Conservation (phyloP, 53 echinoderm and acorn worm species). For the Glandiceps talaboti region DNA sequence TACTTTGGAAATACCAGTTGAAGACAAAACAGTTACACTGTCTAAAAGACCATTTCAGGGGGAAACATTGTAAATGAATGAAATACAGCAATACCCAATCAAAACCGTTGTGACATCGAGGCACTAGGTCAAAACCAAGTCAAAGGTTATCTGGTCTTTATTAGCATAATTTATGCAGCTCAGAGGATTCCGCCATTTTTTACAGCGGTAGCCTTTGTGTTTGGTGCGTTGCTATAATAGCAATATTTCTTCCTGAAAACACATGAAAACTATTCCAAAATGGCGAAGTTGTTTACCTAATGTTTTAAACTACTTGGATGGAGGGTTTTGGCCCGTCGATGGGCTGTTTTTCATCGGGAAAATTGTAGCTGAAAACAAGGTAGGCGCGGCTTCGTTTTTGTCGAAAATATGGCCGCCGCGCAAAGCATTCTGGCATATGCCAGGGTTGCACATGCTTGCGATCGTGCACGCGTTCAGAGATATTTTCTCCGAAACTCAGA, state of each 20-base stretch:
- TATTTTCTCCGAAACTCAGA: no score
- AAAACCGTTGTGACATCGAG: background rate
- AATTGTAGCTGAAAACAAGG: constrained; percentile 76
- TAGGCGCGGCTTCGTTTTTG: background rate
- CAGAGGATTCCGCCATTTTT: background rate
- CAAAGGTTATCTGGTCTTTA: background rate
- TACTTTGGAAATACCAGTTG: no score
- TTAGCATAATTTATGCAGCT: background rate
- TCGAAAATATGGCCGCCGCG: background rate
- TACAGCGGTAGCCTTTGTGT: constrained; percentile 1
- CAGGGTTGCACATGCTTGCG: background rate
- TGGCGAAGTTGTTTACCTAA: constrained; percentile 27
- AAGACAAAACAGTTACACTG: no score
- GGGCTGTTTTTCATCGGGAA: constrained; percentile 45
- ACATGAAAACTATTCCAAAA: constrained; percentile 15
- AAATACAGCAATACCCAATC: background rate
- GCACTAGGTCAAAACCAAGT: background rate
- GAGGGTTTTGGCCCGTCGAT: constrained; percentile 99
- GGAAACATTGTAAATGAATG: background rate
- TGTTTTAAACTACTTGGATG: constrained; percentile 74
- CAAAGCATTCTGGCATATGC: background rate
- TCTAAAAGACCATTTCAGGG: no score
- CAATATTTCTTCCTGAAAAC: background rate
- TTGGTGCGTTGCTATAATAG: background rate
- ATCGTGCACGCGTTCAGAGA: background rate